phyloP scores from a whole-genome alignment of 2,797 vertebrate genomes.

The Harpagifer antarcticus region DNA sequence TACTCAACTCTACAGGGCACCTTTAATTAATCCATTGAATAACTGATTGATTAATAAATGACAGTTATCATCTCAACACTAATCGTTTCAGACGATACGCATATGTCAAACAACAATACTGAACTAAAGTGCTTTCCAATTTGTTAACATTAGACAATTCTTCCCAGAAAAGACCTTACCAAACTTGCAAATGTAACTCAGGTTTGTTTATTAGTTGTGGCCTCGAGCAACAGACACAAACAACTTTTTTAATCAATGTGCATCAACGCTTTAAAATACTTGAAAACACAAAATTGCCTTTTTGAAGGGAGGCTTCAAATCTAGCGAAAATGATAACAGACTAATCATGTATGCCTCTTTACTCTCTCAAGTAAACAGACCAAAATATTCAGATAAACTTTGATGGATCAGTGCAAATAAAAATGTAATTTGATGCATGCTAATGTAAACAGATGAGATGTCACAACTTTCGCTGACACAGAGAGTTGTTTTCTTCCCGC shows the following conservation, averaged over 20 bases:
- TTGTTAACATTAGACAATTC: conserved; percentile 15
- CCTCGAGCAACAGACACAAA: conserved; percentile 10
- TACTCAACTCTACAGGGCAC: neutral
- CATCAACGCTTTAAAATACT: conserved; percentile 13
- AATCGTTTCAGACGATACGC: neutral
- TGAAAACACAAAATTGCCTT: conserved; percentile 18
- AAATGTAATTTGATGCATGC: conserved; percentile 31
- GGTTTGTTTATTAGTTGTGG: conserved; percentile 11
- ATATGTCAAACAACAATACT: conserved; percentile 1
- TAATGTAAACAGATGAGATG: conserved; percentile 41
- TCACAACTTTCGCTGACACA: conserved; percentile 16
- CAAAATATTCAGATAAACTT: conserved; percentile 19
- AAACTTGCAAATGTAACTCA: conserved; percentile 25
- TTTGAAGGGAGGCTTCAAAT: conserved; percentile 14
- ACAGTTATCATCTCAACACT: neutral
- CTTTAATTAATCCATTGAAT: too few species aligned
- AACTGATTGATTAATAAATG: neutral
- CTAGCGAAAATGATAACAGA: conserved; percentile 7
- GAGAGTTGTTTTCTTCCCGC: conserved; percentile 28
- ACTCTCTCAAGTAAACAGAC: conserved; percentile 2
- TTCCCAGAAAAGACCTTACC: conserved; percentile 13
- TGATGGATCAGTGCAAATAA: conserved; percentile 24
- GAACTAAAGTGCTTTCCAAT: conserved; percentile 10
- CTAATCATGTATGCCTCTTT: conserved; percentile 20
- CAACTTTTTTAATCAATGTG: conserved; percentile 41